phyloP scores from a whole-genome alignment of 2,888 invertebrate species.

The Stenurella melanura region DNA sequence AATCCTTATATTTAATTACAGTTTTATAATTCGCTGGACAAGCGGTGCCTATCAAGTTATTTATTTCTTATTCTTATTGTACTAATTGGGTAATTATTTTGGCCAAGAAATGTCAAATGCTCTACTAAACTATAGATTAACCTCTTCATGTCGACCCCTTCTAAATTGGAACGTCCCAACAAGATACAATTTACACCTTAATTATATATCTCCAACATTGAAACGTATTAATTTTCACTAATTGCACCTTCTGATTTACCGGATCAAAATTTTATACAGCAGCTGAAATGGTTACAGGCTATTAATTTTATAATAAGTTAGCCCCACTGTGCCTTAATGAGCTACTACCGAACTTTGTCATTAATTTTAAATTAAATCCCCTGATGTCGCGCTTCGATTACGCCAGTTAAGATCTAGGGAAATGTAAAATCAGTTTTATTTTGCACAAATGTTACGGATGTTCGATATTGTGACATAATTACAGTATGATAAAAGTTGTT shows the following conservation, averaged over 20 bases:
- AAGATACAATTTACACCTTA: background rate
- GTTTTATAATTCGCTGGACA: too few relatives aligned
- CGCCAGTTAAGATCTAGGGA: background rate
- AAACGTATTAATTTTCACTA: background rate
- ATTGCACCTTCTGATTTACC: background rate
- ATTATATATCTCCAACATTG: background rate
- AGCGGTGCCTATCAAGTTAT: too few relatives aligned
- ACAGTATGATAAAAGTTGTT: too few relatives aligned
- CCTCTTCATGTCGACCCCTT: background rate
- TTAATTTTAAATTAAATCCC: background rate
- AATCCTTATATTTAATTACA: too few relatives aligned
- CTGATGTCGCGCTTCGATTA: background rate
- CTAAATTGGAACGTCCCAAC: background rate
- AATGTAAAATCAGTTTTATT: background rate
- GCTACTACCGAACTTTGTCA: background rate
- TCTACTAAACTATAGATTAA: background rate
- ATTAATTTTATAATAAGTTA: slow-evolving; percentile 5
- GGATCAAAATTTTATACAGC: background rate
- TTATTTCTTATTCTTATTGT: too few relatives aligned
- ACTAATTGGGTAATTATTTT: background rate
- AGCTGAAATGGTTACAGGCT: background rate
- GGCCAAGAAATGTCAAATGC: background rate
- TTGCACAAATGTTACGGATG: too few relatives aligned
- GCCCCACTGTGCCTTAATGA: background rate
- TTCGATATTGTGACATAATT: too few relatives aligned